Evolutionary conservation across 2,888 invertebrate genomes (phyloP).

Genomic region (Deroplatys truncata): DNA sequence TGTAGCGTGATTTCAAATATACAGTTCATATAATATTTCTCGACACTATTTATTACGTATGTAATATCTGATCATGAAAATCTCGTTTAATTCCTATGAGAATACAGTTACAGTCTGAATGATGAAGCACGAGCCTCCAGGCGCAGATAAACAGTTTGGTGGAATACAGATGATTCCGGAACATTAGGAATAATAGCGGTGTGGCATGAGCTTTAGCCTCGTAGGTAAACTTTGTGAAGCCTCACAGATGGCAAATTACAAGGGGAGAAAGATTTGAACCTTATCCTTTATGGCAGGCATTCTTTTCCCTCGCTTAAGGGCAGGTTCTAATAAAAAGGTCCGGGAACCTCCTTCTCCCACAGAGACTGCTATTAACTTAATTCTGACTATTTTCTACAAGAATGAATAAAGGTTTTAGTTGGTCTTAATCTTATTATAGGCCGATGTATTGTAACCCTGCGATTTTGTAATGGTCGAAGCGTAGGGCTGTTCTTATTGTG

Average conservation of each 20-base stretch:
- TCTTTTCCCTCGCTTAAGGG: not conserved
- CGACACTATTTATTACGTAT: not conserved
- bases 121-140: not conserved
- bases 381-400: slow-evolving; percentile 22
- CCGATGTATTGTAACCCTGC: not conserved
- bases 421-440: slow-evolving; percentile 5
- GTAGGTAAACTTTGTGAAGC: not conserved
- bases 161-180: slow-evolving; percentile 18
- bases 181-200: slow-evolving; percentile 5
- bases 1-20: no score
- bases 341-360: not conserved
- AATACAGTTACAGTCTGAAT: not conserved
- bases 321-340: slow-evolving; percentile 4
- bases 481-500: not conserved
- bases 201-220: not conserved
- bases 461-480: not conserved
- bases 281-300: slow-evolving; percentile 10
- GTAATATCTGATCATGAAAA: not conserved
- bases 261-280: not conserved
- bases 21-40: no score
- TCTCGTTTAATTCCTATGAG: no score
- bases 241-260: slow-evolving; percentile 25
- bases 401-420: not conserved
- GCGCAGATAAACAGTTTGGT: slow-evolving; percentile 1
- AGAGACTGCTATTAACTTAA: slow-evolving; percentile 22